Conservation (phyloP, 2,797 vertebrate genomes). For the Cossypha caffra region DNA sequence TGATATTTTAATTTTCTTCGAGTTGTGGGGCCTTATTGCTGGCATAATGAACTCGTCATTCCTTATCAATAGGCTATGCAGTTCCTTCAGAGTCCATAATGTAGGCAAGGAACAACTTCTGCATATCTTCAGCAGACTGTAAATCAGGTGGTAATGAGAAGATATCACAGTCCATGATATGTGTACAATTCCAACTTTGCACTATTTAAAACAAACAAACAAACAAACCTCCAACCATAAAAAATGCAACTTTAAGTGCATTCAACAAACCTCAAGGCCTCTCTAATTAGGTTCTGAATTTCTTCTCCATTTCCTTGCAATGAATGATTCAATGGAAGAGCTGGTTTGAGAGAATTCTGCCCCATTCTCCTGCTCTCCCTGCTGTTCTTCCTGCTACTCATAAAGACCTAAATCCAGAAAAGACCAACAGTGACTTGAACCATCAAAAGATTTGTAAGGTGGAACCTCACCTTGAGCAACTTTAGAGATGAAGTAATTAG, state of each 20-base stretch:
- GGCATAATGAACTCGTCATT: not conserved
- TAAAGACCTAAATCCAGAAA: not conserved
- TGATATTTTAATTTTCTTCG: not conserved
- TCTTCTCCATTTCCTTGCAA: not conserved
- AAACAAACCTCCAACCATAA: not conserved
- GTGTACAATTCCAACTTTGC: not conserved
- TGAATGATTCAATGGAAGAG: not conserved
- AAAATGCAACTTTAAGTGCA: not conserved
- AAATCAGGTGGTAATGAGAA: not conserved
- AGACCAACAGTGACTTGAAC: not conserved
- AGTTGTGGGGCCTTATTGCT: not conserved
- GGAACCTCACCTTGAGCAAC: constrained; percentile 26
- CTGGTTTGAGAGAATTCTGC: not conserved
- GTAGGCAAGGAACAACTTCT: not conserved
- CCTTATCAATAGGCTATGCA: not conserved
- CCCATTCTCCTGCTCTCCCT: not conserved
- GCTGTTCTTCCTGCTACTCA: not conserved
- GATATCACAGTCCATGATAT: not conserved
- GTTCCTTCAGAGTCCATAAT: not conserved
- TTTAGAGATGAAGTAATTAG: constrained; percentile 61
- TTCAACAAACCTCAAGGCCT: constrained; percentile 5
- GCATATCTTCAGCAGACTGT: not conserved
- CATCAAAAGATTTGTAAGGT: not conserved
- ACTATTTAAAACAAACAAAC: not conserved
- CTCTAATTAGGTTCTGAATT: constrained; percentile 8